phyloP scores from a whole-genome alignment of 2,888 invertebrate species.

The Drosophila nigricruria region DNA sequence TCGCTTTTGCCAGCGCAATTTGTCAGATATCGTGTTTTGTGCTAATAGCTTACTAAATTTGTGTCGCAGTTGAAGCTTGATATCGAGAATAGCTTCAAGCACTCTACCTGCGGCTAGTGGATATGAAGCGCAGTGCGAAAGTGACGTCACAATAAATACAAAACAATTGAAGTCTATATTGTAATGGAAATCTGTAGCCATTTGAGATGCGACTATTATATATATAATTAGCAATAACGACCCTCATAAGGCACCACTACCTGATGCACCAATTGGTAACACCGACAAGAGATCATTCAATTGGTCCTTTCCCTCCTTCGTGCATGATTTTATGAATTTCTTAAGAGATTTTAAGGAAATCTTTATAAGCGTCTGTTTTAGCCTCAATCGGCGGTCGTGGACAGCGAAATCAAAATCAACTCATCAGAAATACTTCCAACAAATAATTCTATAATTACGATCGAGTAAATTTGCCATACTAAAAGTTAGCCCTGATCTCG shows the following conservation, averaged over 20 bases:
- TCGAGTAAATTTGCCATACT: not conserved
- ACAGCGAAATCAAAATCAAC: not conserved
- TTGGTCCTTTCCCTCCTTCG: too few species aligned
- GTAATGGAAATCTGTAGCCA: not conserved
- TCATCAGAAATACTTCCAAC: not conserved
- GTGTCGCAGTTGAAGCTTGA: not conserved
- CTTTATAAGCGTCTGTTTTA: too few species aligned
- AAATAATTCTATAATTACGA: not conserved
- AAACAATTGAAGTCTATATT: not conserved
- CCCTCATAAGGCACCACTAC: too few species aligned
- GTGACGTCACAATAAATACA: constrained; percentile 2
- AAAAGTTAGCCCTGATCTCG: not conserved
- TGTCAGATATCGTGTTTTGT: constrained; percentile 21
- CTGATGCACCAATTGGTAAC: too few species aligned
- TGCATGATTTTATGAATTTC: too few species aligned
- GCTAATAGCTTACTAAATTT: constrained; percentile 1
- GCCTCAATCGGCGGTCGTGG: too few species aligned
- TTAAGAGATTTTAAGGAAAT: too few species aligned
- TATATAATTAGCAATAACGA: too few species aligned
- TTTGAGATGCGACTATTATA: not conserved
- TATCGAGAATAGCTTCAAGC: too few species aligned
- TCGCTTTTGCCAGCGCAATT: constrained; percentile 9
- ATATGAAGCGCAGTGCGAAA: not conserved
- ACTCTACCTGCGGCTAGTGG: constrained; percentile 7
- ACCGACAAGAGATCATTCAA: too few species aligned